These are phyloP conservation scores for Aphidius colemani DNA, from an alignment of 2,888 invertebrate genomes.

Conservation along the genomic window DNA sequence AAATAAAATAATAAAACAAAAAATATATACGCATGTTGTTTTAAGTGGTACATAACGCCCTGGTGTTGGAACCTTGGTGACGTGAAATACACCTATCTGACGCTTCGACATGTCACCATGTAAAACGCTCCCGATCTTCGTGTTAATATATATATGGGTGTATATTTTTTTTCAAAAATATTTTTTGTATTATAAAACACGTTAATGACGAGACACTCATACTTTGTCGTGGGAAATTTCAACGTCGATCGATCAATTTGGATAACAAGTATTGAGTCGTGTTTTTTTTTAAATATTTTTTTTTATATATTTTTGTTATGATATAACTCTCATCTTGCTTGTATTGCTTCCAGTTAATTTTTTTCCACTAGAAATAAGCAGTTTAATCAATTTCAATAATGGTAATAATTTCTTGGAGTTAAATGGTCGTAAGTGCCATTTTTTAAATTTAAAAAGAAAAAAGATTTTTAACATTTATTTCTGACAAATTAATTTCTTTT, in stretches of 20 bases:
- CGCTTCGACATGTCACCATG: conserved; percentile 19
- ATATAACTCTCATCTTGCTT: not conserved
- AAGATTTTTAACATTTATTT: too few species aligned
- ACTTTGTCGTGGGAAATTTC: conserved; percentile 23
- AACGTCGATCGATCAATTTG: conserved; percentile 28
- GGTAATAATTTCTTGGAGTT: too few species aligned
- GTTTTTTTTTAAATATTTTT: not conserved
- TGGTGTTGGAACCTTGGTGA: conserved; percentile 24
- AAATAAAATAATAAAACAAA: too few species aligned
- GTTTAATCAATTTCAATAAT: not conserved
- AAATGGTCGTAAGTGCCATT: too few species aligned
- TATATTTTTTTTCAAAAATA: conserved; percentile 13
- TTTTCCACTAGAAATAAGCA: not conserved
- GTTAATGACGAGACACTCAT: too few species aligned
- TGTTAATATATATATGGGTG: not conserved
- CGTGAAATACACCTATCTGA: conserved; percentile 27
- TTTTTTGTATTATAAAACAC: too few species aligned
- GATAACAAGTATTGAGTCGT: conserved; percentile 21
- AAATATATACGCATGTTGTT: not conserved
- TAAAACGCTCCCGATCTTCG: not conserved
- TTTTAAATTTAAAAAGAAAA: too few species aligned
- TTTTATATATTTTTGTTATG: not conserved
- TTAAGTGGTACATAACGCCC: not conserved
- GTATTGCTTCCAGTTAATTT: too few species aligned
- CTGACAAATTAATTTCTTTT: too few species aligned